Evolutionary conservation across 2,113 vertebrate genomes (phyloP), one percentile per base, ranked within the genome.

Genomic region (Protomyctophum bolini): DNA sequence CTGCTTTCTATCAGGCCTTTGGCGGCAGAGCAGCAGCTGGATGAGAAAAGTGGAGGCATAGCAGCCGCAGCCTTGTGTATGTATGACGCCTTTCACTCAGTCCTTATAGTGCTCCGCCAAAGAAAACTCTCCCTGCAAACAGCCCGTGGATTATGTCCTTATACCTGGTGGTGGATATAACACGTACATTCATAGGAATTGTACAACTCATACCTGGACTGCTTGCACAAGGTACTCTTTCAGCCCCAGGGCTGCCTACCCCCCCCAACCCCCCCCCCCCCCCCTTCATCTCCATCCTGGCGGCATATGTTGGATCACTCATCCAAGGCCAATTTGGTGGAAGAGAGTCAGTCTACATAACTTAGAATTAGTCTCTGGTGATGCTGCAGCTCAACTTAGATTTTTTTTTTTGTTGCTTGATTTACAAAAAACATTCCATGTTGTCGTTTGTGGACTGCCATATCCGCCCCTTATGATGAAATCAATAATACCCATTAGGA

Each of bases 141-240:
- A 90, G 80, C 75, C 71, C 2, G 63, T 2, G 63, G 79, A 81
- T 81, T 89, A 65, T 85, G 10, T 57, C 56, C 45, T 76, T 70
- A 21, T 21, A 86, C 77, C 79, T 76, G 79, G 79, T 79, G 11
- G 66, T 68, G 73, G 71, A 47, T 58, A 78, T 83, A 86, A 79
- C 73, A 63, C 55, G 70, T n/a, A 67, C 85, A 79, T 88, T 88
- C 83, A 90, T 83, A 41, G 50, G 66, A 75, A 15, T 15, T 49
- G 33, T 63, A 55, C 72, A 60, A 65, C 61, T 67, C 46, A 14
- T 65, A 76, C 72, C 68, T 51, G 75, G 21, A 68, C 70, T 58
- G 70, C 68, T 15, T 21, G 6, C 29, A 90, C 85, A 86, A 83
- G 73, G 64, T 8, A 0, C 62, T 6, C 83, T 74, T 87, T 90